Evolutionary conservation across 2,113 vertebrate species (phyloP).

Genomic region (Pampusana beccarii): DNA sequence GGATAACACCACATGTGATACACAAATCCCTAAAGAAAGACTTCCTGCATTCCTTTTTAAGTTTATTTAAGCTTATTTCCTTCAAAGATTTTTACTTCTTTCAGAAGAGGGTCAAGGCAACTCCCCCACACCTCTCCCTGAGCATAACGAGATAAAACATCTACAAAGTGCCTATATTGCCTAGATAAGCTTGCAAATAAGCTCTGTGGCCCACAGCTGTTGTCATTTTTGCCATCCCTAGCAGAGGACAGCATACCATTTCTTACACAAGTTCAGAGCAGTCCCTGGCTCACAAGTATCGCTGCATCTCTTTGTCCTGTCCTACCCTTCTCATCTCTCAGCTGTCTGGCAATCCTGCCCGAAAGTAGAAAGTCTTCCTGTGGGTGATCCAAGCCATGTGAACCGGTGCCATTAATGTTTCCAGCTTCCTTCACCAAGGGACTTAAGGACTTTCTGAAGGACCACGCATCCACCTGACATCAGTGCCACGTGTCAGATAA

Average conservation of each 20-base stretch:
- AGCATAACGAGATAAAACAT: not conserved
- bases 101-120: not conserved
- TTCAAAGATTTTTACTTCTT: slow-evolving; percentile 7
- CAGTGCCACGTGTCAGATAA: not conserved
- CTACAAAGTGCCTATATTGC: not conserved
- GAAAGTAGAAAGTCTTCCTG: not conserved
- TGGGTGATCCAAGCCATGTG: not conserved
- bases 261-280: not conserved
- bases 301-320: not conserved
- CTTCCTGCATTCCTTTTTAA: slow-evolving; percentile 15
- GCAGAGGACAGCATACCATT: not conserved
- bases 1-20: not conserved
- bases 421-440: not conserved
- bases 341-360: not conserved
- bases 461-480: not conserved
- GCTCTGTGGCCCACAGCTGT: not conserved
- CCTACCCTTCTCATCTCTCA: not conserved
- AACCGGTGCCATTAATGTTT: not conserved
- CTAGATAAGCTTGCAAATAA: not conserved
- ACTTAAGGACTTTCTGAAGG: not conserved
- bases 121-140: not conserved
- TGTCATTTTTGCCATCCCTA: not conserved
- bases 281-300: fast-evolving
- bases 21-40: slow-evolving; percentile 12
- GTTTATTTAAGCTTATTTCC: slow-evolving; percentile 36